Base-by-base conservation (phyloP, 2,113 vertebrate species). In the Diphyllodes magnificus region DNA sequence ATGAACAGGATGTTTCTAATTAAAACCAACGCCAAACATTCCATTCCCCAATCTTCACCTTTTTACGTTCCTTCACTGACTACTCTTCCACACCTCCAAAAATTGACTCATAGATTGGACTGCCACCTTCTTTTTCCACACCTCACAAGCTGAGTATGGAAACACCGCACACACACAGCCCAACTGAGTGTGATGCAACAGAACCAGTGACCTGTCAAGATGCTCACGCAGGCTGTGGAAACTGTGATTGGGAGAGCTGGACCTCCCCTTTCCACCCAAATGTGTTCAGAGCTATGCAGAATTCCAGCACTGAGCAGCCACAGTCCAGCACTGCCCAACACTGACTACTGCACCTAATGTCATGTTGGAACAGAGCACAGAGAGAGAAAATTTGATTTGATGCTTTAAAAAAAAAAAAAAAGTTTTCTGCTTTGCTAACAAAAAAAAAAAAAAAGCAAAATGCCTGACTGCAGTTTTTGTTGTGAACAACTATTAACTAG, bases 1-100 rank as follows among this genome's bases (percentile, higher is more conserved):
- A 92, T 44, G 51, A 93, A 68, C 88, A 95, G 82, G 86, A 95
- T 82, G 60, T 93, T 83, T 92, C 86, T 49, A 96, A 97, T 94
- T 93, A 95, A 93, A 96, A 86, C 77, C 40, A 91, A 93, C 1
- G 6, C 82, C 70, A 93, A 92, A 53, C 82, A 95, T 91, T 95
- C 93, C 79, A 90, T 77, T 92, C 50, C 35, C 51, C 80, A 64
- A 47, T 59, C 81, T 87, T 86, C 86, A 87, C 54, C 71, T 59
- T 91, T 90, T 87, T 88, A 70, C 42, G 42, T 81, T 93, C 42
- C 64, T 88, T 76, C 79, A 69, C n/a, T 51, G 45, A 83, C 82
- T 88, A 20, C 27, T 86, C 59, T 81, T 86, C 68, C 71, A 70
- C 59, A 77, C 68, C 51, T 81, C 37, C 64, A 59, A 75, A 83